Conservation (phyloP, 2,888 invertebrate species). For the Dyspetes luteomarginatus region DNA sequence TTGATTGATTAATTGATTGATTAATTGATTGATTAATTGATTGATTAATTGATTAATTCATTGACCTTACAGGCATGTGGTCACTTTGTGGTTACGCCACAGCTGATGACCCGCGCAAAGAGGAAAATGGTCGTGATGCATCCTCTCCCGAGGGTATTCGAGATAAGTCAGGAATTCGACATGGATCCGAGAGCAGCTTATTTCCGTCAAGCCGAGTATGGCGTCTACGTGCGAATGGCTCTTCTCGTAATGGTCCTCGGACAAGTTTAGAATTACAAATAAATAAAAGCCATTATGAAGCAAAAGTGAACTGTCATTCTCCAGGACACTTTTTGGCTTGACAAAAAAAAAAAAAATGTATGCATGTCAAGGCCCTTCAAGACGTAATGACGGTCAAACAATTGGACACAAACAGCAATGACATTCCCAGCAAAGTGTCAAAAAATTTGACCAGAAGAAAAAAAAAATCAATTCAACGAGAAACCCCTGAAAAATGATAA, state of each 20-base stretch:
- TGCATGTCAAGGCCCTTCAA: background rate
- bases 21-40: too few species aligned
- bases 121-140: slow-evolving; percentile 98
- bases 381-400: background rate
- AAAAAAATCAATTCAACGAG: too few species aligned
- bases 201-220: slow-evolving; percentile 98
- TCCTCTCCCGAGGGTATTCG: slow-evolving; percentile 96
- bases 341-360: background rate
- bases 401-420: background rate
- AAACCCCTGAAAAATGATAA: background rate
- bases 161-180: slow-evolving; percentile 98
- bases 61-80: slow-evolving; percentile 89
- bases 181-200: slow-evolving; percentile 98
- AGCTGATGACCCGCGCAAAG: slow-evolving; percentile 97
- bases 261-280: slow-evolving; percentile 57
- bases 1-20: background rate
- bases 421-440: background rate
- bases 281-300: background rate
- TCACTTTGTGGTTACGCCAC: slow-evolving; percentile 95
- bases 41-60: too few species aligned
- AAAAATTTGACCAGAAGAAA: too few species aligned
- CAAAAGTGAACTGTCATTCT: background rate
- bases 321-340: background rate
- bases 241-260: slow-evolving; percentile 95
- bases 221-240: slow-evolving; percentile 99